Conservation (phyloP, 2,797 vertebrate genomes). For the Chelon auratus region DNA sequence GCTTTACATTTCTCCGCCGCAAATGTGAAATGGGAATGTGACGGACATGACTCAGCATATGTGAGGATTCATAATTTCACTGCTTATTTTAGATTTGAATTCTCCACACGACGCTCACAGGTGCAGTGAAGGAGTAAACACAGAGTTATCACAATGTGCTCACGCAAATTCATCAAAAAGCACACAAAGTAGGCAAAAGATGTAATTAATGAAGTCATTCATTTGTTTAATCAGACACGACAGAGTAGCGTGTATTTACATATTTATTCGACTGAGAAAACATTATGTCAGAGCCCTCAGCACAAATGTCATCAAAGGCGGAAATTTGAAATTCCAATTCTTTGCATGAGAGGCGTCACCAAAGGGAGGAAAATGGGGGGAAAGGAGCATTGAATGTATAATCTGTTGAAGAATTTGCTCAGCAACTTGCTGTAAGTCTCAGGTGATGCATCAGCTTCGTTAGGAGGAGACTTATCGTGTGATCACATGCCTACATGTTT, state of each 20-base stretch:
- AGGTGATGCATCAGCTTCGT: conserved; percentile 48
- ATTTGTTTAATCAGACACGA: conserved; percentile 68
- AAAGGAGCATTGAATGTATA: conserved; percentile 47
- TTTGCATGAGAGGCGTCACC: conserved; percentile 64
- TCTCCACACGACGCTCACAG: conserved; percentile 9
- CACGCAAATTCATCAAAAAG: conserved; percentile 14
- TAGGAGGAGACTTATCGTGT: conserved; percentile 39
- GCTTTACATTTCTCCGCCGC: conserved; percentile 31
- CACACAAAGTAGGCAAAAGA: conserved; percentile 38
- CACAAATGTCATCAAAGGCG: conserved; percentile 70
- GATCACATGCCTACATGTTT: conserved; percentile 3
- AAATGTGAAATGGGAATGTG: conserved; percentile 19
- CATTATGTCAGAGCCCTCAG: conserved; percentile 64
- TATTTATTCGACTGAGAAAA: conserved; percentile 71
- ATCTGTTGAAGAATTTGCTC: conserved; percentile 59
- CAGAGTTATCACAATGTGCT: conserved; percentile 21
- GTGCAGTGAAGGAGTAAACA: conserved; percentile 9
- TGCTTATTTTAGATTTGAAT: conserved; percentile 4
- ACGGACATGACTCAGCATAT: conserved; percentile 15
- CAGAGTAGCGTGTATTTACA: conserved; percentile 66
- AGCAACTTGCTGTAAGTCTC: conserved; percentile 49
- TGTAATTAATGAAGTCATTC: conserved; percentile 67
- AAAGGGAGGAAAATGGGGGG: conserved; percentile 46
- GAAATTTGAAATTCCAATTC: conserved; percentile 72
- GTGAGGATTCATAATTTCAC: conserved; percentile 13